Evolutionary conservation across 2,797 vertebrate species (phyloP).

Genomic region (Bryconaethiops microstoma): DNA sequence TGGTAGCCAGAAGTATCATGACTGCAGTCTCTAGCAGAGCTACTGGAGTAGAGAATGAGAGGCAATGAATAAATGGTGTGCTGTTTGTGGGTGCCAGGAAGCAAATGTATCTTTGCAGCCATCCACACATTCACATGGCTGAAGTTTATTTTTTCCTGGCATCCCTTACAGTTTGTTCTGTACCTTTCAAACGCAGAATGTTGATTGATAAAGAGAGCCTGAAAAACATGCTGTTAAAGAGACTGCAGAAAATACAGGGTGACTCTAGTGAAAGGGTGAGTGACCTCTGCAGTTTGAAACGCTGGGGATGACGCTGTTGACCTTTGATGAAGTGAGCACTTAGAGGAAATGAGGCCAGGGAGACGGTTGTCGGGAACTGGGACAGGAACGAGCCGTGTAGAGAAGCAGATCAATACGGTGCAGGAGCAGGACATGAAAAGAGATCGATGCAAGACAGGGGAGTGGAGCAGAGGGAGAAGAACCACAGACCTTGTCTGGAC

Average conservation of each 20-base stretch:
- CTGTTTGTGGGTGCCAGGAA: too few relatives aligned
- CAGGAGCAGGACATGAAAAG: slow-evolving; percentile 20
- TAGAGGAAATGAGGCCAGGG: slow-evolving; percentile 40
- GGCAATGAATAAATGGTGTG: too few relatives aligned
- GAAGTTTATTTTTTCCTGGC: too few relatives aligned
- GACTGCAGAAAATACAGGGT: background rate
- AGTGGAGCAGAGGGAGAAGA: background rate
- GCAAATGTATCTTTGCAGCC: too few relatives aligned
- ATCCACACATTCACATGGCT: too few relatives aligned
- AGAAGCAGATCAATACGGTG: slow-evolving; percentile 35
- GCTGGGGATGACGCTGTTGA: slow-evolving; percentile 1
- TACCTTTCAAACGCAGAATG: too few relatives aligned
- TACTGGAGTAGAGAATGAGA: too few relatives aligned
- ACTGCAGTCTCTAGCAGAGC: too few relatives aligned
- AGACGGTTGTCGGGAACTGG: background rate
- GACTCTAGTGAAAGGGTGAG: background rate
- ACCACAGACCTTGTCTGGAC: background rate
- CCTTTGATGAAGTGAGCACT: slow-evolving; percentile 40
- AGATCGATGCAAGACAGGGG: slow-evolving; percentile 15
- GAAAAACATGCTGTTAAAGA: background rate
- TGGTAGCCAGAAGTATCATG: too few relatives aligned
- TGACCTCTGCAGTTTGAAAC: background rate
- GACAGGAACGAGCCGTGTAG: slow-evolving; percentile 5
- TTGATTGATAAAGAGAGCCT: too few relatives aligned
- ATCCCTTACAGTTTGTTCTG: too few relatives aligned